phyloP scores from a whole-genome alignment of 2,888 invertebrate genomes.

The Allygus modestus region DNA sequence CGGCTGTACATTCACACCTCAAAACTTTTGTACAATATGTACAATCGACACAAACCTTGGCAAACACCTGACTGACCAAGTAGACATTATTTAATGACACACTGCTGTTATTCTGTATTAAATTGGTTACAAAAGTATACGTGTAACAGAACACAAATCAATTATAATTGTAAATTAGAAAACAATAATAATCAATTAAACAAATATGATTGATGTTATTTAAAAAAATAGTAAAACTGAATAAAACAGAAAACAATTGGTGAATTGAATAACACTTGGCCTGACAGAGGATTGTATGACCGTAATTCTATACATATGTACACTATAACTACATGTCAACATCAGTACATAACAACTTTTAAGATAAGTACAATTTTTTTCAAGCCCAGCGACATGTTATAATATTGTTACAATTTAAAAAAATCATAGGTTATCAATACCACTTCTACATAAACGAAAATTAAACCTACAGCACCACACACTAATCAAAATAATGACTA shows the following conservation, averaged over 20 bases:
- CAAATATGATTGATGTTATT: too few relatives aligned
- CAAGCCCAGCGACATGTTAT: conserved; percentile 31
- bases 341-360: conserved; percentile 52
- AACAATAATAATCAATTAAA: neutral
- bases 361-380: conserved; percentile 40
- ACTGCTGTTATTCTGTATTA: neutral
- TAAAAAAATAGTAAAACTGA: too few relatives aligned
- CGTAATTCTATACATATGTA: conserved; percentile 45
- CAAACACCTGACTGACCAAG: conserved; percentile 34
- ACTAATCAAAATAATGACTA: too few relatives aligned
- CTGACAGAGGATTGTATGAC: conserved; percentile 7
- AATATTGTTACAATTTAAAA: neutral
- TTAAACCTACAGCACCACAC: too few relatives aligned
- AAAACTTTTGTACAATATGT: conserved; percentile 39
- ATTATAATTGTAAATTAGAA: neutral
- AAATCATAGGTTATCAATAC: neutral
- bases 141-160: neutral
- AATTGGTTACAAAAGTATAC: neutral
- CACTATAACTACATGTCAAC: conserved; percentile 53
- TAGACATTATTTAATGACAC: neutral
- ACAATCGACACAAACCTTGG: conserved; percentile 28
- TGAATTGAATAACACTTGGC: conserved; percentile 1
- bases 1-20: conserved; percentile 56
- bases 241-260: too few relatives aligned
- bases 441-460: neutral